Conservation (phyloP, 2,888 invertebrate genomes). For the Anorthoa munda region DNA sequence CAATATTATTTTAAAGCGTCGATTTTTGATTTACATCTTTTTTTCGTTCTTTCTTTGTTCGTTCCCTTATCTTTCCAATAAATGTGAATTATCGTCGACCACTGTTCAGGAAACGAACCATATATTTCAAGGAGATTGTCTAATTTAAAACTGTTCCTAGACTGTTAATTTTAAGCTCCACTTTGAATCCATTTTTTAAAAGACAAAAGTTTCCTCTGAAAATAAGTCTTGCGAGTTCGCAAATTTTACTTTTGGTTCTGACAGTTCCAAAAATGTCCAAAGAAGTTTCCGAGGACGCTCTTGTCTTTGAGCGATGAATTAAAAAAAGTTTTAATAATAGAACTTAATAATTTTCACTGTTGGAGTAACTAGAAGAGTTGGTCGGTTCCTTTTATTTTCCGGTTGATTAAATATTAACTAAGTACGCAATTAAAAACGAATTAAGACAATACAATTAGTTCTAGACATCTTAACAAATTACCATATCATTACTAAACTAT, state of each 20-base stretch:
- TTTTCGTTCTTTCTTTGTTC: conserved; percentile 87
- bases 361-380: conserved; percentile 16
- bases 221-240: conserved; percentile 52
- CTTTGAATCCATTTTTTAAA: conserved; percentile 46
- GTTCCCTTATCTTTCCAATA: conserved; percentile 87
- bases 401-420: conserved; percentile 44
- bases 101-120: conserved; percentile 80
- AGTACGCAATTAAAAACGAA: conserved; percentile 16
- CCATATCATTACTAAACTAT: not conserved
- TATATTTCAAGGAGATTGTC: conserved; percentile 88
- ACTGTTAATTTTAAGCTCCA: conserved; percentile 73
- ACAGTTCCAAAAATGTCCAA: conserved; percentile 70
- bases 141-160: conserved; percentile 85
- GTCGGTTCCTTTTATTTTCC: conserved; percentile 37
- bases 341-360: conserved; percentile 48
- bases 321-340: conserved; percentile 65
- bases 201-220: conserved; percentile 47
- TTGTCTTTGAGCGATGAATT: conserved; percentile 66
- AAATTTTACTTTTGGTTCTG: conserved; percentile 63
- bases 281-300: conserved; percentile 61
- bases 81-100: conserved; percentile 86
- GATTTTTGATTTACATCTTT: conserved; percentile 83
- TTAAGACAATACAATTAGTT: conserved; percentile 12
- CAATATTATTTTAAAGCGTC: conserved; percentile 77
- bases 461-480: not conserved